phyloP scores from a whole-genome alignment of 2,113 vertebrate genomes.

The Desmodus rotundus region DNA sequence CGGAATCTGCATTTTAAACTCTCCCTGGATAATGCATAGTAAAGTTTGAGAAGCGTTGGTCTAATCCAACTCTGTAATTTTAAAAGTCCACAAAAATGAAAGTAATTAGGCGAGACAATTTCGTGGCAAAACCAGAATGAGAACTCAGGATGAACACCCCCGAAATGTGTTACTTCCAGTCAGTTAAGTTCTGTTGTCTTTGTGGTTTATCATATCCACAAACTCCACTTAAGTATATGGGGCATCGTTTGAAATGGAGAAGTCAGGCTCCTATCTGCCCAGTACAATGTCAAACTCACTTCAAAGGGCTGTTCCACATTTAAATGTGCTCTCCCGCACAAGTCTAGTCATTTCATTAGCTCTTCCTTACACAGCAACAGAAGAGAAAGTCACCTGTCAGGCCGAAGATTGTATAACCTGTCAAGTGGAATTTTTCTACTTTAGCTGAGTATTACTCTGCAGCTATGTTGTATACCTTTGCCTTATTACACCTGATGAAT shows the following conservation, averaged over 20 bases:
- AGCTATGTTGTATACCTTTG: constrained; percentile 47
- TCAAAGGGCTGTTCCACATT: constrained; percentile 37
- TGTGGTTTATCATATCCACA: background rate
- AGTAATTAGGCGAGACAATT: background rate
- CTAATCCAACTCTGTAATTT: background rate
- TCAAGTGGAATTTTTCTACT: constrained; percentile 56
- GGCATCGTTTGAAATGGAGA: background rate
- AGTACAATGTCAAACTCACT: background rate
- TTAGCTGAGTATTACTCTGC: constrained; percentile 52
- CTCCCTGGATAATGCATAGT: background rate
- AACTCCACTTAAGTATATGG: background rate
- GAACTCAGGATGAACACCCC: background rate
- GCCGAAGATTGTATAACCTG: constrained; percentile 30
- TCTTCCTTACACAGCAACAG: constrained; percentile 18
- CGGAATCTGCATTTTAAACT: background rate
- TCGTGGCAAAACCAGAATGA: background rate
- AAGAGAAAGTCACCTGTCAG: constrained; percentile 51
- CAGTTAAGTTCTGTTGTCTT: background rate
- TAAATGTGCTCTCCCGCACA: constrained; percentile 39
- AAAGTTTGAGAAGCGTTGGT: background rate
- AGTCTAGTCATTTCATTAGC: constrained; percentile 58
- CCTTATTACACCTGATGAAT: constrained; percentile 46
- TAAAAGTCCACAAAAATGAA: background rate
- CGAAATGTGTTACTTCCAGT: background rate
- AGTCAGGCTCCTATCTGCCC: background rate